phyloP scores from a whole-genome alignment of 2,113 vertebrate species.

The Microcebus griseorufus region DNA sequence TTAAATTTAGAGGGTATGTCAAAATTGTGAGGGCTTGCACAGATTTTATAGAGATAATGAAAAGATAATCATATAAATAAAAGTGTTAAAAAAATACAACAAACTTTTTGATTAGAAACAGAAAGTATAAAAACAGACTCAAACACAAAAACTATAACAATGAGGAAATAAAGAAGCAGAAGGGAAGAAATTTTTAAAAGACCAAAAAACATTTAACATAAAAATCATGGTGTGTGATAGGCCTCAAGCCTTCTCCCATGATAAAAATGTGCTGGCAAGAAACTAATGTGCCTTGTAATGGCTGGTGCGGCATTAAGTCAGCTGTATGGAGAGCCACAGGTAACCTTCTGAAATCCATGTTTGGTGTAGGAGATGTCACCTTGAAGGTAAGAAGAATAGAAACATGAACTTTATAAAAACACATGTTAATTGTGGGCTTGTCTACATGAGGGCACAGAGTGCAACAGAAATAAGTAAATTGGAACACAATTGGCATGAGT shows the following conservation, averaged over 20 bases:
- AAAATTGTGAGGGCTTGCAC: not conserved
- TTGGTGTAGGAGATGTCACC: conserved; percentile 72
- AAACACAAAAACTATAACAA: not conserved
- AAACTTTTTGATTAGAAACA: not conserved
- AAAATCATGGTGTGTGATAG: conserved; percentile 74
- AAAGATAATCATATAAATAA: not conserved
- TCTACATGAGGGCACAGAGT: not conserved
- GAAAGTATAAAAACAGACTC: conserved; percentile 9
- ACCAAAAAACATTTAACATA: conserved; percentile 58
- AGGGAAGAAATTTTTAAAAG: conserved; percentile 3
- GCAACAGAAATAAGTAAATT: not conserved
- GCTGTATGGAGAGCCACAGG: conserved; percentile 76
- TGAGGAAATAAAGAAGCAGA: not conserved
- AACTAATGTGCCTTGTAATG: conserved; percentile 82
- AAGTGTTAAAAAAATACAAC: not conserved
- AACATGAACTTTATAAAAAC: conserved; percentile 56
- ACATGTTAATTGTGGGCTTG: not conserved
- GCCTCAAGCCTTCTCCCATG: conserved; percentile 61
- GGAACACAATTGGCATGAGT: not conserved
- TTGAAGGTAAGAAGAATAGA: conserved; percentile 76
- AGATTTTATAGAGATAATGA: not conserved
- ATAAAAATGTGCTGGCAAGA: conserved; percentile 67
- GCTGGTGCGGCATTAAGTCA: conserved; percentile 60
- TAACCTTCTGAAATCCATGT: conserved; percentile 63
- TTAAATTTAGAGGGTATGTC: not conserved